Conservation (phyloP, 2,113 vertebrate genomes). For the Centropus bengalensis region DNA sequence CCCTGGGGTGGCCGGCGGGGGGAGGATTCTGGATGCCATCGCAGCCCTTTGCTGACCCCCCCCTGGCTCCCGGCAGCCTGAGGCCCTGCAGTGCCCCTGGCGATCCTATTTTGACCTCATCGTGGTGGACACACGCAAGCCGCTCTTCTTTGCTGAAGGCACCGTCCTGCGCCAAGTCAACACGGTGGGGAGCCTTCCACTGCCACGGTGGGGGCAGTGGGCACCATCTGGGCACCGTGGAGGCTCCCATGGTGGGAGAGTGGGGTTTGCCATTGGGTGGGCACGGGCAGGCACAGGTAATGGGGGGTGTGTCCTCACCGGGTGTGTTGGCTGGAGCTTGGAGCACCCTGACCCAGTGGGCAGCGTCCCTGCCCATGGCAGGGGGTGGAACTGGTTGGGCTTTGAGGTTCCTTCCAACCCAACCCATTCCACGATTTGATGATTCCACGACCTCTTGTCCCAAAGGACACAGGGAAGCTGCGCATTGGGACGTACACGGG, state of each 20-base stretch:
- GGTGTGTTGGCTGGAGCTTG: too few species aligned
- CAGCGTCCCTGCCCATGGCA: too few species aligned
- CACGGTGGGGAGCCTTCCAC: constrained; percentile 65
- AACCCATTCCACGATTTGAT: too few species aligned
- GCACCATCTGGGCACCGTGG: neutral
- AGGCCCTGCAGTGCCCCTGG: constrained; percentile 64
- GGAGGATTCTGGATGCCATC: neutral
- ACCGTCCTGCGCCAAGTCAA: constrained; percentile 86
- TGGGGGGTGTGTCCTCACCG: fast-evolving
- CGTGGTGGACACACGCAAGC: constrained; percentile 87
- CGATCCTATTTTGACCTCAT: constrained; percentile 83
- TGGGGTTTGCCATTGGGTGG: fast-evolving
- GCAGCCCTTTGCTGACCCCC: neutral
- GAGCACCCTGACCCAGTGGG: too few species aligned
- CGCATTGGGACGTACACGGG: constrained; percentile 86
- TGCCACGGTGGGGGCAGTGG: neutral
- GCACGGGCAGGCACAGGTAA: too few species aligned
- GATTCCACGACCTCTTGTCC: neutral
- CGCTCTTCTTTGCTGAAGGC: constrained; percentile 83
- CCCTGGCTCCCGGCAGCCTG: neutral
- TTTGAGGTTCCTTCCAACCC: too few species aligned
- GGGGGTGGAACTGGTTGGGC: too few species aligned
- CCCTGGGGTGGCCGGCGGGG: fast-evolving
- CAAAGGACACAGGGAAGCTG: constrained; percentile 84
- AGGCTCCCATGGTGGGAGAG: too few species aligned